Conservation (phyloP, 2,888 invertebrate genomes). For the Steinernema carpocapsae region DNA sequence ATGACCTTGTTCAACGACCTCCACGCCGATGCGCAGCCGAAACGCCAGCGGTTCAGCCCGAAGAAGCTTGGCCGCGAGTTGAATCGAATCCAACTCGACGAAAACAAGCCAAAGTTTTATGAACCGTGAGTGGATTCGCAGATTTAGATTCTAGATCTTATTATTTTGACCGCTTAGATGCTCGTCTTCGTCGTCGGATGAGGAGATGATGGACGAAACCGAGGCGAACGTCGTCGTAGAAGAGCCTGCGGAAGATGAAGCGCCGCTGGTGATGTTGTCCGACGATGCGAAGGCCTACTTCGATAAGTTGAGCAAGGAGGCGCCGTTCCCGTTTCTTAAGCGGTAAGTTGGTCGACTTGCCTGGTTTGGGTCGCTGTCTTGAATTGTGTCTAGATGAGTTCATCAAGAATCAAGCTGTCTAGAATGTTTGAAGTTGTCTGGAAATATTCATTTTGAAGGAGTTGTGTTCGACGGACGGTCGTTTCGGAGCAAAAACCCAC, state of each 20-base stretch:
- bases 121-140: background rate
- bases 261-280: background rate
- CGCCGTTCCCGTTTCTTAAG: background rate
- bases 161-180: background rate
- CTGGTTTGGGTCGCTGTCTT: background rate
- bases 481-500: too few species aligned
- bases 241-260: background rate
- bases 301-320: background rate
- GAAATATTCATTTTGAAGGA: too few species aligned
- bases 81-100: background rate
- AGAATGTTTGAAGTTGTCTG: too few species aligned
- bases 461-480: too few species aligned
- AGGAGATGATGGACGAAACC: slow-evolving; percentile 2
- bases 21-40: background rate
- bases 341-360: background rate
- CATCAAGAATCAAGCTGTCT: too few species aligned
- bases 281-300: background rate
- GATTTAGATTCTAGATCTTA: background rate
- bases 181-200: slow-evolving; percentile 25
- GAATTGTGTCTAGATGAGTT: too few species aligned
- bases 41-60: slow-evolving; percentile 12
- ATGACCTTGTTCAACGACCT: slow-evolving; percentile 6
- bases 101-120: background rate
- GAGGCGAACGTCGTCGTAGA: background rate
- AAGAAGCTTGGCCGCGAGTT: slow-evolving; percentile 4